Base-by-base conservation (phyloP, 1,140 invertebrate genomes). In the Pentalonia nigronervosa region DNA sequence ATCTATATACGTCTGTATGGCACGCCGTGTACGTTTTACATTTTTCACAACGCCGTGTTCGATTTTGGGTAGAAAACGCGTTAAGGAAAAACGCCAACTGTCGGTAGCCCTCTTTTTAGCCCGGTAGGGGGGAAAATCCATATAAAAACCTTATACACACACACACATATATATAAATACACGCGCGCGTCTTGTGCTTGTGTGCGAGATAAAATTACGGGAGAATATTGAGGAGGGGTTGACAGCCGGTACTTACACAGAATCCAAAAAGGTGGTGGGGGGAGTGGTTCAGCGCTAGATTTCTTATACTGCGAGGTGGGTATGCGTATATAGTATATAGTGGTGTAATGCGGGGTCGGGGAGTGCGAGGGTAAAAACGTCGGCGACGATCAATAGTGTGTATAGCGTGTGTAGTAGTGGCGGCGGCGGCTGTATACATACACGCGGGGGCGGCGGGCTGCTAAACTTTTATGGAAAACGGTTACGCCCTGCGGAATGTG, bases 381-480 rank as follows among this genome's bases (percentile, higher is more conserved):
- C 90, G 56, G 67, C 34, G 60, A n/a, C 90, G 90, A 91, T 91
- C 90, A 91, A 91, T 91, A 91, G 60, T 36, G 45, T 34, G n/a
- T 36, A 91, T 41, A 67, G 90, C 23, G 36, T 60, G 36, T 30
- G 30, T 47, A 36, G 53, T 41, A 90, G 89, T 56, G 41, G 14
- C 41, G 17, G 41, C 4, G 41, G 41, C 36, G 90, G 41, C 23
- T 8, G 41, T 90, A 56, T 84, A 41, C 9, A 84, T 14, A 25
- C 36, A n/a, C 20, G 67, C 21, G 41, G n/a, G 45, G 34, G 36
- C 17, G 67, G 36, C 34, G 67, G 45, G 34, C 14, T 34, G 81
- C 34, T 93, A 93, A 93, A 93, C 91, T 93, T 84, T 93, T 84
- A 93, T 84, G 81, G 91, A 86, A 93, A 93, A 93, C 50, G 91